Evolutionary conservation across 2,113 vertebrate species (phyloP).

Genomic region (Oreochromis tanganicae): DNA sequence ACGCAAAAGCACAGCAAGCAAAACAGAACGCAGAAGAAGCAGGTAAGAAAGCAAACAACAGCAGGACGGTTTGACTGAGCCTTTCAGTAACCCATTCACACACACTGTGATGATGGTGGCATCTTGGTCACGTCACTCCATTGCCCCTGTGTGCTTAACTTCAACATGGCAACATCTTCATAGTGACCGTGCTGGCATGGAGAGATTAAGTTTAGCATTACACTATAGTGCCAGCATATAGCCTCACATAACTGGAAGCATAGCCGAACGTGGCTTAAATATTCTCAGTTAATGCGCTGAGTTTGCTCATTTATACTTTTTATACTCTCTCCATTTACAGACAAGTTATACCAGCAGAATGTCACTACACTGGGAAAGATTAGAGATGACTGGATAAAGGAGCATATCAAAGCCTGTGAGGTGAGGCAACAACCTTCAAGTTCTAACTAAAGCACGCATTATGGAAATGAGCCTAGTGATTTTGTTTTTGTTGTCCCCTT

Average conservation of each 20-base stretch:
- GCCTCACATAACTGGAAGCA: background rate
- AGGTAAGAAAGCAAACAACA: conserved; percentile 68
- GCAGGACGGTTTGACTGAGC: background rate
- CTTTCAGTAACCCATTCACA: background rate
- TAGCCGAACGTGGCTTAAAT: background rate
- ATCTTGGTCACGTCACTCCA: background rate
- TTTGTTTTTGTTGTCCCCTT: background rate
- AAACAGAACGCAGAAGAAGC: conserved; percentile 87
- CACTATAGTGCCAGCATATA: background rate
- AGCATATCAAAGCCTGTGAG: conserved; percentile 85
- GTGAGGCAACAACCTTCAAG: conserved; percentile 53
- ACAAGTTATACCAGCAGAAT: conserved; percentile 78
- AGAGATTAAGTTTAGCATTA: background rate
- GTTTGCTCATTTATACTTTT: background rate
- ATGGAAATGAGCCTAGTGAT: background rate
- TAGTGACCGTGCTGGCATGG: background rate
- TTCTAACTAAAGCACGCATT: background rate
- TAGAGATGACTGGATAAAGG: conserved; percentile 86
- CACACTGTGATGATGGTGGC: background rate
- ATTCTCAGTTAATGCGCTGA: background rate
- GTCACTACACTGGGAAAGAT: conserved; percentile 74
- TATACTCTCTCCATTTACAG: conserved; percentile 48
- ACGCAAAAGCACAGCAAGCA: conserved; percentile 83
- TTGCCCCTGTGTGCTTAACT: background rate
- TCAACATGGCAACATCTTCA: background rate